Conservation (phyloP, 2,888 invertebrate species). For the Lycaena phlaeas region DNA sequence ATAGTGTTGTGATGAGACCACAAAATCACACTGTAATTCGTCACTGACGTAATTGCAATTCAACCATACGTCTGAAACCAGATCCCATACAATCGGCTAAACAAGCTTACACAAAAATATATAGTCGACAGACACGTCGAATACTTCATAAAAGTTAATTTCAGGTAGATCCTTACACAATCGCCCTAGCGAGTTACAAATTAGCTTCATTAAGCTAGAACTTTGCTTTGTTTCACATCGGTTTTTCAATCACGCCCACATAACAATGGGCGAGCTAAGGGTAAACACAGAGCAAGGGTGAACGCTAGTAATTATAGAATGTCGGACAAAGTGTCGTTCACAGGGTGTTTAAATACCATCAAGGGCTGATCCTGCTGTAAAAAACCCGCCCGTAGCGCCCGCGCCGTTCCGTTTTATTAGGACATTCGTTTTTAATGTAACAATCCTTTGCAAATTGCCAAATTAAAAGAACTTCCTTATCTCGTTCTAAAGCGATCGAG, state of each 20-base stretch:
- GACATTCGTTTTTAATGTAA: slow-evolving; percentile 7
- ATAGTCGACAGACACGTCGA: too few relatives aligned
- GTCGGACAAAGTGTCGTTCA: slow-evolving; percentile 10
- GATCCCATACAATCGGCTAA: too few relatives aligned
- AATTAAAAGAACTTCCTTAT: neutral
- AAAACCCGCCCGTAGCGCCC: slow-evolving; percentile 11
- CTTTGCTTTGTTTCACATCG: too few relatives aligned
- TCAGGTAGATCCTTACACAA: too few relatives aligned
- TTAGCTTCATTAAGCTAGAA: too few relatives aligned
- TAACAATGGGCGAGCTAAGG: neutral
- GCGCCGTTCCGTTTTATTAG: slow-evolving; percentile 15
- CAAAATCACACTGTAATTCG: too few relatives aligned
- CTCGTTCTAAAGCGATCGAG: slow-evolving; percentile 1
- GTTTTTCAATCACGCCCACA: neutral
- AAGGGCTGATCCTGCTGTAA: slow-evolving; percentile 14
- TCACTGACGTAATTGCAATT: too few relatives aligned
- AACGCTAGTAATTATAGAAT: slow-evolving; percentile 1
- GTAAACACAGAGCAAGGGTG: neutral
- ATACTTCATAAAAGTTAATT: too few relatives aligned
- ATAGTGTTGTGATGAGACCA: too few relatives aligned
- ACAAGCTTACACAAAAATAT: too few relatives aligned
- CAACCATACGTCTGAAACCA: too few relatives aligned
- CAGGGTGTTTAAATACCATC: slow-evolving; percentile 19
- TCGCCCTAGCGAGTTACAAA: too few relatives aligned
- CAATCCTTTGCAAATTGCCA: slow-evolving; percentile 7